These are phyloP conservation scores for Polylopha cassiicola DNA, from an alignment of 2,888 invertebrate genomes.

Conservation along the genomic window DNA sequence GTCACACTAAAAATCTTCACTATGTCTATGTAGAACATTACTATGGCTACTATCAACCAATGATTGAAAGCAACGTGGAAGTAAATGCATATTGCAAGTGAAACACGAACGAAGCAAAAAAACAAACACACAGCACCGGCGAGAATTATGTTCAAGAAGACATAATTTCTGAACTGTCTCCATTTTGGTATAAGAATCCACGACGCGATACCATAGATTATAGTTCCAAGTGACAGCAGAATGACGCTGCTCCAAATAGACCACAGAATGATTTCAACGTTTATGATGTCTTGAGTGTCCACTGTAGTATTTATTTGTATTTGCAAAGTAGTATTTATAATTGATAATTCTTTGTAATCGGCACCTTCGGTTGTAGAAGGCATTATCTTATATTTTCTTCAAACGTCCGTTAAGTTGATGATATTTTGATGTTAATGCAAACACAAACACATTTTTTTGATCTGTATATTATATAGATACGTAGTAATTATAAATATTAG, in stretches of 20 bases:
- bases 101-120: not conserved
- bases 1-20: slow-evolving; percentile 3
- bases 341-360: too few relatives aligned
- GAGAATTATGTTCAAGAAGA: slow-evolving; percentile 2
- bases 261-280: not conserved
- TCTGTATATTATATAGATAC: too few relatives aligned
- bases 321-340: too few relatives aligned
- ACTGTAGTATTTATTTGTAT: too few relatives aligned
- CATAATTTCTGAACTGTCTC: slow-evolving; percentile 2
- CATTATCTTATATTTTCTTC: too few relatives aligned
- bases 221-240: not conserved
- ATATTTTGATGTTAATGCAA: too few relatives aligned
- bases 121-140: slow-evolving; percentile 1
- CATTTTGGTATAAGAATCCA: slow-evolving; percentile 8
- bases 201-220: not conserved
- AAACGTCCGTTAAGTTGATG: too few relatives aligned
- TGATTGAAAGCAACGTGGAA: slow-evolving; percentile 6
- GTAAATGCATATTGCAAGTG: not conserved
- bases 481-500: too few relatives aligned
- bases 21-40: slow-evolving; percentile 6
- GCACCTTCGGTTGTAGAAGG: too few relatives aligned
- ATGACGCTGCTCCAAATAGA: slow-evolving; percentile 1
- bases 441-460: too few relatives aligned
- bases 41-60: slow-evolving; percentile 5
- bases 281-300: too few relatives aligned